These are phyloP conservation scores for Eolophus roseicapilla DNA, from an alignment of 2,113 vertebrate genomes.

Conservation along the genomic window DNA sequence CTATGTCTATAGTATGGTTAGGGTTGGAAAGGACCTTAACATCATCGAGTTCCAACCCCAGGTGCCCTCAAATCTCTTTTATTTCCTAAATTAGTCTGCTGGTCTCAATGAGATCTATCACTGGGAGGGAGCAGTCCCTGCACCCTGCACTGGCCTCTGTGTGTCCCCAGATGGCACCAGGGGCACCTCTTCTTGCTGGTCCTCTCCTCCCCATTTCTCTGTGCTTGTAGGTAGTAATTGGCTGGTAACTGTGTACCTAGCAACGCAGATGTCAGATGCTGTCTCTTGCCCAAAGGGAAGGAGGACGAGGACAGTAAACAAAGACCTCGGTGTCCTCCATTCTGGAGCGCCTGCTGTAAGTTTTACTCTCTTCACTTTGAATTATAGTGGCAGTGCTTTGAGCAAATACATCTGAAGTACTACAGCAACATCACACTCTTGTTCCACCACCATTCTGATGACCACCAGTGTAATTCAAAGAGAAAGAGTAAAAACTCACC, in stretches of 20 bases:
- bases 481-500: conserved; percentile 77
- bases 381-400: conserved; percentile 75
- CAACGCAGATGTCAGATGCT: conserved; percentile 58
- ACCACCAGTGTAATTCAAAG: conserved; percentile 77
- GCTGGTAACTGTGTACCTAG: conserved; percentile 17
- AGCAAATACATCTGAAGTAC: conserved; percentile 70
- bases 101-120: not conserved
- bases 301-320: conserved; percentile 66
- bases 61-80: not conserved
- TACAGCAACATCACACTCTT: conserved; percentile 51
- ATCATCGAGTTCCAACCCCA: not conserved
- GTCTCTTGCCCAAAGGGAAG: conserved; percentile 67
- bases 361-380: conserved; percentile 71
- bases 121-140: not conserved
- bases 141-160: not conserved
- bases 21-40: not conserved
- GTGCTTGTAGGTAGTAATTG: not conserved
- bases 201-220: not conserved
- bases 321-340: conserved; percentile 63
- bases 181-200: not conserved
- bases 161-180: not conserved
- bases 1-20: not conserved
- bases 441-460: conserved; percentile 69
- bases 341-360: conserved; percentile 67
- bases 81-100: not conserved